A percentile compares a stretch with the other conserved stretches of the same genome.
Evolutionary conservation across 1,140 invertebrate genomes (phyloP).

Genomic region (Drosophila eugracilis): DNA sequence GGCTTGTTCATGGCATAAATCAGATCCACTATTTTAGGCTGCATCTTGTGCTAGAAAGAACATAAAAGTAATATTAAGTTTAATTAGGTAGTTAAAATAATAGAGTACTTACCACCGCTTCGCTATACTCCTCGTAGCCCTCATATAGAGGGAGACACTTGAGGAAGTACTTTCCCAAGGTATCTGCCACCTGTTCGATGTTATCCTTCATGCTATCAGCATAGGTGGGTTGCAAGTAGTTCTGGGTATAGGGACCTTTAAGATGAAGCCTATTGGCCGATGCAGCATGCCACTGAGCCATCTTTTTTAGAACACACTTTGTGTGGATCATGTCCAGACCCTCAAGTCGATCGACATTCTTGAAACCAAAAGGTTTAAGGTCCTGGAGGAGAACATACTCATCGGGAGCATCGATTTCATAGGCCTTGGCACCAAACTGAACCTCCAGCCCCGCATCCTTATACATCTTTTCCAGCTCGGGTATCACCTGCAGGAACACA

Average conservation of each 20-base stretch:
- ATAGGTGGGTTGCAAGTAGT: slow-evolving; percentile 41
- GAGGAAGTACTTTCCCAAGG: slow-evolving; percentile 34
- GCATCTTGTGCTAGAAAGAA: slow-evolving; percentile 45
- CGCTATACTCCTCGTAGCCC: slow-evolving; percentile 33
- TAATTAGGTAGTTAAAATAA: neutral
- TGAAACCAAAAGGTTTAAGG: slow-evolving; percentile 85
- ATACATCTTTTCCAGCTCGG: slow-evolving; percentile 68
- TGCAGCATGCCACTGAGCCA: slow-evolving; percentile 86
- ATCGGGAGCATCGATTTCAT: slow-evolving; percentile 44
- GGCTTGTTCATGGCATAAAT: slow-evolving; percentile 47
- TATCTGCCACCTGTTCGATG: slow-evolving; percentile 44
- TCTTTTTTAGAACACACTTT: slow-evolving; percentile 85
- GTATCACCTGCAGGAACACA: slow-evolving; percentile 54
- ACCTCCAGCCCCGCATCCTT: slow-evolving; percentile 64
- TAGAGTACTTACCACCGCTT: slow-evolving; percentile 55
- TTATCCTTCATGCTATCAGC: slow-evolving; percentile 27
- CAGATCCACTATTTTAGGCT: slow-evolving; percentile 38
- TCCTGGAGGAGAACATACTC: slow-evolving; percentile 85
- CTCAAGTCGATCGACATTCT: slow-evolving; percentile 85
- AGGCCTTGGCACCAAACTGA: slow-evolving; percentile 55
- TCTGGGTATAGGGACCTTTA: slow-evolving; percentile 46
- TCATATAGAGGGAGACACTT: slow-evolving; percentile 47
- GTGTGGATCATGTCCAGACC: slow-evolving; percentile 85
- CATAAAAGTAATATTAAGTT: neutral
- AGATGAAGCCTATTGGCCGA: slow-evolving; percentile 53